Conservation (phyloP, 2,797 vertebrate species). For the Coreius guichenoti region DNA sequence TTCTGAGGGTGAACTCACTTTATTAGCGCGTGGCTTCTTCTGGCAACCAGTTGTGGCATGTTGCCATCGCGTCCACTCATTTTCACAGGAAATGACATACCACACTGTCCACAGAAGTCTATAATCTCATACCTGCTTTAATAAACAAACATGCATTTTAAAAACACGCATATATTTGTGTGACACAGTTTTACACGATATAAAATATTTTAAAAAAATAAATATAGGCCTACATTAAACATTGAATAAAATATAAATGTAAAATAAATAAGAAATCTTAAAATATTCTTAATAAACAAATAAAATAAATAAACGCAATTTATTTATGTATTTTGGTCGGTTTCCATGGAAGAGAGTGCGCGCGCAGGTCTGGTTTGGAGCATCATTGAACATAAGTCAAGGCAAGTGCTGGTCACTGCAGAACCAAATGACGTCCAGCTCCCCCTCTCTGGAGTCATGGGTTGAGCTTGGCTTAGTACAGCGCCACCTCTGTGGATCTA, state of each 20-base stretch:
- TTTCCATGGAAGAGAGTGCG: not conserved
- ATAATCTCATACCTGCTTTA: not conserved
- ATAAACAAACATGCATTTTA: not conserved
- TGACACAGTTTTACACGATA: not conserved
- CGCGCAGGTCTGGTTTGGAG: no score
- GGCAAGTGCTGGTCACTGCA: no score
- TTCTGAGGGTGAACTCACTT: not conserved
- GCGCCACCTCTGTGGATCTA: not conserved
- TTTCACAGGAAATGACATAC: not conserved
- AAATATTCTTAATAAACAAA: not conserved
- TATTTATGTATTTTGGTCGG: not conserved
- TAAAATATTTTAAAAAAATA: not conserved
- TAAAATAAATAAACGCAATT: not conserved
- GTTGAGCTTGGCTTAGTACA: not conserved
- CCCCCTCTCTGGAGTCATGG: not conserved
- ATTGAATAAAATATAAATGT: not conserved
- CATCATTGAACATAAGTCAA: no score
- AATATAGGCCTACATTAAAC: not conserved
- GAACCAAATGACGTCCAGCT: no score
- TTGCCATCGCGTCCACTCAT: conserved; percentile 16
- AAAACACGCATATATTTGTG: not conserved
- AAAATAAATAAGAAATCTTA: not conserved
- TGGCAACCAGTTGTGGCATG: conserved; percentile 23
- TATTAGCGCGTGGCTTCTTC: conserved; percentile 10
- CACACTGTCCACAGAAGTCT: not conserved